Evolutionary conservation across 2,888 invertebrate species (phyloP).

Genomic region (Acrobasis repandana): DNA sequence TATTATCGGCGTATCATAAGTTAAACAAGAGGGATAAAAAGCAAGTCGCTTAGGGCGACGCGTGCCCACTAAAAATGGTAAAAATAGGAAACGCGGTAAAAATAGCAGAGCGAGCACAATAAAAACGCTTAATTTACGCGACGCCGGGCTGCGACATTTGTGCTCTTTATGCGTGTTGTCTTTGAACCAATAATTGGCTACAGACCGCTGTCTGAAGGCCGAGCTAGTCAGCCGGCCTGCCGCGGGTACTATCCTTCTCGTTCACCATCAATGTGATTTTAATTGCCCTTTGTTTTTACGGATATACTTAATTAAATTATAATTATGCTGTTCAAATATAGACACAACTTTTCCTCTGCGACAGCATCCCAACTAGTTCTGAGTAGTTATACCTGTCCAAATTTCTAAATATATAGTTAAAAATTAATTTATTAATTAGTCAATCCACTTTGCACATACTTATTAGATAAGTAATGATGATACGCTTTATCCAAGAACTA

Average conservation of each 20-base stretch:
- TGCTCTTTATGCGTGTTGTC: slow-evolving; percentile 80
- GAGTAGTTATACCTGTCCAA: slow-evolving; percentile 12
- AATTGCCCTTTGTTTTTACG: slow-evolving; percentile 16
- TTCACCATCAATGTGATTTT: slow-evolving; percentile 27
- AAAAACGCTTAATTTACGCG: slow-evolving; percentile 80
- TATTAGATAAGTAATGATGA: slow-evolving; percentile 21
- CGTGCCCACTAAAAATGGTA: slow-evolving; percentile 70
- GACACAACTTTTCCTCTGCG: slow-evolving; percentile 7
- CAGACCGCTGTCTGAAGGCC: slow-evolving; percentile 54
- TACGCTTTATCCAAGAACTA: slow-evolving; percentile 20
- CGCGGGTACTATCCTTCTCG: slow-evolving; percentile 3
- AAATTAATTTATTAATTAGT: slow-evolving; percentile 25
- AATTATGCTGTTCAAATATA: slow-evolving; percentile 1
- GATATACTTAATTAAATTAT: slow-evolving; percentile 14
- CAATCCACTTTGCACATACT: slow-evolving; percentile 12
- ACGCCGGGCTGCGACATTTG: slow-evolving; percentile 70
- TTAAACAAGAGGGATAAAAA: slow-evolving; percentile 61
- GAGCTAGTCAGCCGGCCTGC: slow-evolving; percentile 34
- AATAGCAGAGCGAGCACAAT: slow-evolving; percentile 69
- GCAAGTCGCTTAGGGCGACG: slow-evolving; percentile 57
- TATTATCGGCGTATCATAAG: slow-evolving; percentile 13
- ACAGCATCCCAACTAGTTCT: slow-evolving; percentile 1
- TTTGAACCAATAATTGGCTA: slow-evolving; percentile 75
- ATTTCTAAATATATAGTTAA: slow-evolving; percentile 19
- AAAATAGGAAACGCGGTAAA: slow-evolving; percentile 70